A percentile compares a stretch with the other conserved stretches of the same genome.
Evolutionary conservation across 2,113 vertebrate genomes (phyloP).

Genomic region (Megatriorchis doriae): DNA sequence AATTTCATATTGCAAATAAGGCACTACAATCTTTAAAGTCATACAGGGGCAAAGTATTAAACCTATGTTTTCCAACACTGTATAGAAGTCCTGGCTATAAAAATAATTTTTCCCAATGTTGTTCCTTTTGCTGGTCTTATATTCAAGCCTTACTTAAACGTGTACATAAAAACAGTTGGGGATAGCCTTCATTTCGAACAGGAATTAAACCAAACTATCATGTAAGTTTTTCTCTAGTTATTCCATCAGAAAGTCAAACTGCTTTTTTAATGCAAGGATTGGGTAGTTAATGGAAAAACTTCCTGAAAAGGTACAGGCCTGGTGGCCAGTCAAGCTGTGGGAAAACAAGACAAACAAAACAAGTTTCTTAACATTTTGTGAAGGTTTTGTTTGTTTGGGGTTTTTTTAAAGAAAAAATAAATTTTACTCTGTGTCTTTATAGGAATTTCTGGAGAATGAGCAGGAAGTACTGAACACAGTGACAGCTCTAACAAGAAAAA

Average conservation of each 20-base stretch:
- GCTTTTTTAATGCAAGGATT: neutral
- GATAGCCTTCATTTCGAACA: neutral
- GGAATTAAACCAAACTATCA: neutral
- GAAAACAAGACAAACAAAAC: neutral
- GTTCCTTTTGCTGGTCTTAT: neutral
- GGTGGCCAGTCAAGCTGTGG: neutral
- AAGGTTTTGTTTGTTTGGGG: neutral
- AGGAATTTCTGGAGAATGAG: slow-evolving; percentile 42
- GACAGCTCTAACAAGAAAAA: slow-evolving; percentile 2
- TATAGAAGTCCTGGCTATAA: neutral
- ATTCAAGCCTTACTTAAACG: neutral
- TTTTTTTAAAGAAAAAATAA: neutral
- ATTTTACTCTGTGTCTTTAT: neutral
- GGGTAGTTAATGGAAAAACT: neutral
- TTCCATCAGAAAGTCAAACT: neutral
- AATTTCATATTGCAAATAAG: neutral
- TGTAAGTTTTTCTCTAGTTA: neutral
- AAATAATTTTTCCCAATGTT: neutral
- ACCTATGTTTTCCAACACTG: neutral
- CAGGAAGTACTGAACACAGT: slow-evolving; percentile 34
- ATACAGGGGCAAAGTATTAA: neutral
- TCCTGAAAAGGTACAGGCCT: neutral
- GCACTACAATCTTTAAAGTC: neutral
- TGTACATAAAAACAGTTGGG: neutral
- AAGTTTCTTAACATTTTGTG: neutral